These are phyloP conservation scores for Megaptera novaeangliae DNA, from an alignment of 2,113 vertebrate genomes.

Conservation along the genomic window DNA sequence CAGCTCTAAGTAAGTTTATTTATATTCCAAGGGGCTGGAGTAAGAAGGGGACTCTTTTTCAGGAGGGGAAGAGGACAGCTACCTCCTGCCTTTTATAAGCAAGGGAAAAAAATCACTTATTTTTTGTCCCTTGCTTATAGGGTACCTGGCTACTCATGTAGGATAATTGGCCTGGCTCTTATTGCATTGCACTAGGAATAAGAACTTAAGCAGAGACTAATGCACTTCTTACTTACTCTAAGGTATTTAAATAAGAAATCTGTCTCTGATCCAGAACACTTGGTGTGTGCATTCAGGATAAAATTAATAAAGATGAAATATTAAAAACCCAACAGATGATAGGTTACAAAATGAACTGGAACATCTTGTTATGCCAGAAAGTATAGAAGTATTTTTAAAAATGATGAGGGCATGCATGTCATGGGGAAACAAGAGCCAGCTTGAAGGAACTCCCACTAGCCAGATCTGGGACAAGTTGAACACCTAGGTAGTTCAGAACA, in stretches of 20 bases:
- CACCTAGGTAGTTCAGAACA: not conserved
- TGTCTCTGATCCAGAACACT: not conserved
- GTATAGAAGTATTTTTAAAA: not conserved
- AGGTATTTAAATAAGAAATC: not conserved
- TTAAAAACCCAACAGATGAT: not conserved
- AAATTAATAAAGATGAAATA: not conserved
- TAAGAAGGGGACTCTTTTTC: not conserved
- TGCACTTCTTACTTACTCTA: not conserved
- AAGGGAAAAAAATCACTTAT: not conserved
- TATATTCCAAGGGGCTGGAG: not conserved
- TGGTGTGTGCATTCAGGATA: not conserved
- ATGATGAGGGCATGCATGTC: not conserved
- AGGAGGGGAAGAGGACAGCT: not conserved
- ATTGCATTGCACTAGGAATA: not conserved
- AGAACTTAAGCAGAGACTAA: not conserved
- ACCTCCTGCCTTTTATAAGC: not conserved
- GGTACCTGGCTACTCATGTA: not conserved
- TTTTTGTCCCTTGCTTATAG: not conserved
- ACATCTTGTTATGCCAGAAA: not conserved
- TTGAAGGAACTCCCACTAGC: not conserved
- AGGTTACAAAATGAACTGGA: not conserved
- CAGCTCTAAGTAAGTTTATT: not conserved
- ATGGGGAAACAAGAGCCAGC: not conserved
- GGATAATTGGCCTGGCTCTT: not conserved
- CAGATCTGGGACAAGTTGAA: not conserved